These are phyloP conservation scores for Ethmia dodecea DNA, from an alignment of 2,888 invertebrate genomes.

Conservation along the genomic window DNA sequence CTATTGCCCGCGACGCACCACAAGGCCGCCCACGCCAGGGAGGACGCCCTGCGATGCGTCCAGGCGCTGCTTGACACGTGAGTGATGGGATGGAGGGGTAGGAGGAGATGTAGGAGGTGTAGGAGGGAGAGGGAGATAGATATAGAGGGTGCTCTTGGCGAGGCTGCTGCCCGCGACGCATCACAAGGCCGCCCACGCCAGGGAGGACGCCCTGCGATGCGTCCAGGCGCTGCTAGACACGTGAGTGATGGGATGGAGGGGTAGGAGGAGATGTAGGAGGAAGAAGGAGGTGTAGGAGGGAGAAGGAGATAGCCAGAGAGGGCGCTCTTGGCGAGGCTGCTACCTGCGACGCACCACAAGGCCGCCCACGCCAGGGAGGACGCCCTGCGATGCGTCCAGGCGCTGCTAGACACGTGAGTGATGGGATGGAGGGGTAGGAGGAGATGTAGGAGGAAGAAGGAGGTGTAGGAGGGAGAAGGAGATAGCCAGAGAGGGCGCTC, in stretches of 20 bases:
- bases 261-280: no score
- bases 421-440: no score
- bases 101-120: no score
- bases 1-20: conserved; percentile 82
- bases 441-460: no score
- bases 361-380: conserved; percentile 96
- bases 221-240: conserved; percentile 89
- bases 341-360: conserved; percentile 87
- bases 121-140: no score
- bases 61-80: conserved; percentile 90
- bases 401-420: conserved; percentile 89
- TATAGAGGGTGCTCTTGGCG: no score
- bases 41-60: conserved; percentile 91
- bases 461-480: no score
- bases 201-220: conserved; percentile 91
- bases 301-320: no score
- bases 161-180: conserved; percentile 77
- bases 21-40: conserved; percentile 95
- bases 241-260: no score
- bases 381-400: conserved; percentile 88
- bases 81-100: no score
- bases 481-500: no score
- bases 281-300: no score
- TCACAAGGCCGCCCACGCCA: conserved; percentile 95
- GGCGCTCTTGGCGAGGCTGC: conserved; percentile 53